Percentiles rank a stretch among this genome's conserved stretches.
Conservation (phyloP, 2,797 vertebrate genomes). For the Ataeniobius toweri region DNA sequence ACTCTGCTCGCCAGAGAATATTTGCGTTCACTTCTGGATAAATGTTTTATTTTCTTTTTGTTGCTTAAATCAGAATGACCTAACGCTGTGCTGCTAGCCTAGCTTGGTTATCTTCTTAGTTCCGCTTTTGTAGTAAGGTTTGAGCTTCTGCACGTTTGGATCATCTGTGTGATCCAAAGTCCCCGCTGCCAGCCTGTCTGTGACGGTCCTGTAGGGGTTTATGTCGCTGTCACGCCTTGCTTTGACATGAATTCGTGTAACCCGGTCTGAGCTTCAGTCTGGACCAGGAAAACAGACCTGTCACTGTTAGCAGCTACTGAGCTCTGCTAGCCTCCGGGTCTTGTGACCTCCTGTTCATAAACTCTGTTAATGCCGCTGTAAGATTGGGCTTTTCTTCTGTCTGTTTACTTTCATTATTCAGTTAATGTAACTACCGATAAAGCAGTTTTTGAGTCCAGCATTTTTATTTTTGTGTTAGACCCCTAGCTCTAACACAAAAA, state of each 20-base stretch:
- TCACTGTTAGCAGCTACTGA: not conserved
- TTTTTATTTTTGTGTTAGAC: not conserved
- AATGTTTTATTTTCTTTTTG: not conserved
- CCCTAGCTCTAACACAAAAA: too few species aligned
- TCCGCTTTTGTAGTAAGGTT: slow-evolving; percentile 47
- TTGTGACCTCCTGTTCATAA: slow-evolving; percentile 33
- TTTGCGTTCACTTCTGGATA: not conserved
- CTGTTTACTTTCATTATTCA: not conserved
- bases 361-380: not conserved
- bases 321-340: slow-evolving; percentile 12
- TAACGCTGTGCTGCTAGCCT: slow-evolving; percentile 6
- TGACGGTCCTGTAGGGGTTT: not conserved
- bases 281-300: not conserved
- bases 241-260: not conserved
- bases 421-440: not conserved
- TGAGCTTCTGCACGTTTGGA: not conserved
- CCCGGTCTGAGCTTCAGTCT: not conserved
- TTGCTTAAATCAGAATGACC: not conserved
- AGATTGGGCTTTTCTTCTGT: not conserved
- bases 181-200: rapidly evolving
- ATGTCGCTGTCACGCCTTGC: rapidly evolving
- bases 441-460: not conserved
- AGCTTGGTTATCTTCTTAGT: slow-evolving; percentile 15
- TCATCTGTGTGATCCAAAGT: not conserved
- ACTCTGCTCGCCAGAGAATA: not conserved